Percentiles rank a stretch among this genome's conserved stretches.
phyloP scores from a whole-genome alignment of 2,113 vertebrate genomes.

The Heterocephalus glaber region DNA sequence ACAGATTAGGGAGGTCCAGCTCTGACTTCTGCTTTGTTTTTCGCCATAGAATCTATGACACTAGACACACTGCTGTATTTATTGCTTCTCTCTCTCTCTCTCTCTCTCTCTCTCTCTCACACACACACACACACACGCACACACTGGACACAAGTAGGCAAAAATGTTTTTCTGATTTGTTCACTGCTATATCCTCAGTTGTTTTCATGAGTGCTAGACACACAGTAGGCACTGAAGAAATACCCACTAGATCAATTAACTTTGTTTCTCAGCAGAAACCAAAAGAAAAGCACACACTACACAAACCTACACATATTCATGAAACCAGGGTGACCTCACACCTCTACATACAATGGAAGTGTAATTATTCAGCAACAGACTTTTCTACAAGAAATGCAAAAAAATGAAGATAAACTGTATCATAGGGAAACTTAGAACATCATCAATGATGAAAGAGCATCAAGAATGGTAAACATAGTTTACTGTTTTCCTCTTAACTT shows the following conservation, averaged over 20 bases:
- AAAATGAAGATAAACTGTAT: not conserved
- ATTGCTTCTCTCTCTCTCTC: not conserved
- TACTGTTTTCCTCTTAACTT: constrained; percentile 27
- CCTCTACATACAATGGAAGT: constrained; percentile 70
- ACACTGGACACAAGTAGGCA: not conserved
- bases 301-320: not conserved
- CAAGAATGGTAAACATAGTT: not conserved
- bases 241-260: not conserved
- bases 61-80: not conserved
- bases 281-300: constrained; percentile 12
- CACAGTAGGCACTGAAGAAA: not conserved
- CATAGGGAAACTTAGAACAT: not conserved
- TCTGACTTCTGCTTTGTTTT: not conserved
- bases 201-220: not conserved
- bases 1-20: not conserved
- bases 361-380: not conserved
- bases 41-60: not conserved
- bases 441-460: not conserved
- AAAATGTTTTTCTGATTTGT: not conserved
- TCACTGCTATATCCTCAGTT: not conserved
- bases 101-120: no score
- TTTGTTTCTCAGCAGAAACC: constrained; percentile 24
- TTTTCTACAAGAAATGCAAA: not conserved
- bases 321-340: constrained; percentile 38
- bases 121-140: not conserved